phyloP scores from a whole-genome alignment of 92 coral and sea anemone species.

The Zoanthus sansibaricus region DNA sequence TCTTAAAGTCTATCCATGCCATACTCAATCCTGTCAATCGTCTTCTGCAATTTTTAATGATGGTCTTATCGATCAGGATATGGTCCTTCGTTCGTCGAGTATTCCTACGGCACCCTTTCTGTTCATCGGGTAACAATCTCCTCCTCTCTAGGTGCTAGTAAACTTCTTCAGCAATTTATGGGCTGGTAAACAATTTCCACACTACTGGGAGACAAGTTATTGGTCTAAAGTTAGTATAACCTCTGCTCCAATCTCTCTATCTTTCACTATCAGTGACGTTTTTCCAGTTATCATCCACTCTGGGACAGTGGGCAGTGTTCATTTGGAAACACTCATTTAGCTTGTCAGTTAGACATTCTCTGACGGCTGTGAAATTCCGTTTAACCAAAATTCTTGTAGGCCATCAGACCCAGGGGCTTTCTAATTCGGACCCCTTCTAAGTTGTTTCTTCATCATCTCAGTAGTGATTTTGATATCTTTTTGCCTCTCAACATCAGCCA shows the following conservation, averaged over 20 bases:
- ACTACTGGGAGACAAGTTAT: slow-evolving; percentile 51
- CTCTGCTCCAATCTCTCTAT: neutral
- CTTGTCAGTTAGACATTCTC: neutral
- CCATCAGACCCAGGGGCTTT: neutral
- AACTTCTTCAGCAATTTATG: slow-evolving; percentile 15
- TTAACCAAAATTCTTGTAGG: neutral
- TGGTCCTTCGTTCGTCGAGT: slow-evolving; percentile 50
- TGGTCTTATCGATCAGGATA: slow-evolving; percentile 46
- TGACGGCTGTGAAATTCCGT: neutral
- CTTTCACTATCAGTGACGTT: neutral
- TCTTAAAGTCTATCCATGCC: no score
- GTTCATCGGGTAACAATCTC: slow-evolving; percentile 43
- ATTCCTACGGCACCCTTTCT: slow-evolving; percentile 52
- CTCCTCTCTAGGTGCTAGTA: slow-evolving; percentile 37
- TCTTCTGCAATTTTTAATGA: slow-evolving; percentile 7
- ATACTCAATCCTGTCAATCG: slow-evolving; percentile 5
- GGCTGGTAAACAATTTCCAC: slow-evolving; percentile 52
- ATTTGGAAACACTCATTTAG: neutral
- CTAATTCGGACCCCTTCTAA: neutral
- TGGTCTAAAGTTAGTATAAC: slow-evolving; percentile 32
- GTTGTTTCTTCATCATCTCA: neutral
- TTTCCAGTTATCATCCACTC: neutral
- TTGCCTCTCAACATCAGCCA: neutral
- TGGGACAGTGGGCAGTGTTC: neutral
- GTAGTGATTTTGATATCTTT: neutral